A percentile compares a stretch with the other conserved stretches of the same genome.
phyloP scores from a whole-genome alignment of 2,797 vertebrate species.

The Mormyrus proboscirostris region DNA sequence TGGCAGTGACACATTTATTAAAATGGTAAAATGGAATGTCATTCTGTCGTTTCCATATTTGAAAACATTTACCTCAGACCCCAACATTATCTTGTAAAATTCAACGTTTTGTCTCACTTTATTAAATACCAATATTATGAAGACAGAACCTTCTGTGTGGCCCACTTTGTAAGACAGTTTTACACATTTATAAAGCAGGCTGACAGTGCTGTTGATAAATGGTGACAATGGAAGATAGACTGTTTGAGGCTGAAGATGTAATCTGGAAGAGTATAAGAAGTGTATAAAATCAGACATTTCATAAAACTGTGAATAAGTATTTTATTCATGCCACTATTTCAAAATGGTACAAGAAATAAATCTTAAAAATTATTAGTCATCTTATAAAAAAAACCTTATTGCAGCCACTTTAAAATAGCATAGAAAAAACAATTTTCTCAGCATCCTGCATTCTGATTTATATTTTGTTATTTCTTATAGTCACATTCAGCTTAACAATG shows the following conservation, averaged over 20 bases:
- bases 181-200: neutral
- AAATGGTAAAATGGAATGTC: neutral
- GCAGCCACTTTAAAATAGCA: neutral
- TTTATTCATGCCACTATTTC: neutral
- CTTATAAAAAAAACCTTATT: neutral
- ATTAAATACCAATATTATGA: neutral
- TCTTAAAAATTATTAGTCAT: neutral
- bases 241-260: neutral
- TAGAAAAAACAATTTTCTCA: neutral
- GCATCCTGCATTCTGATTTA: neutral
- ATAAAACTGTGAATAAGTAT: neutral
- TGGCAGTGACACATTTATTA: neutral
- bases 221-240: neutral
- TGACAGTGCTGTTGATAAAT: neutral
- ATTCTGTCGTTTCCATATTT: neutral
- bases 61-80: neutral
- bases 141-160: neutral
- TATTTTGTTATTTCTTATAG: neutral
- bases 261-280: neutral
- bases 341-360: neutral
- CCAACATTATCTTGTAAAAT: neutral
- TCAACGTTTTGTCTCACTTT: neutral
- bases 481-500: neutral
- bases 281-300: neutral
- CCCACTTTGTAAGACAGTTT: neutral